Conservation (phyloP, 2,888 invertebrate genomes). For the Melanotus villosus region DNA sequence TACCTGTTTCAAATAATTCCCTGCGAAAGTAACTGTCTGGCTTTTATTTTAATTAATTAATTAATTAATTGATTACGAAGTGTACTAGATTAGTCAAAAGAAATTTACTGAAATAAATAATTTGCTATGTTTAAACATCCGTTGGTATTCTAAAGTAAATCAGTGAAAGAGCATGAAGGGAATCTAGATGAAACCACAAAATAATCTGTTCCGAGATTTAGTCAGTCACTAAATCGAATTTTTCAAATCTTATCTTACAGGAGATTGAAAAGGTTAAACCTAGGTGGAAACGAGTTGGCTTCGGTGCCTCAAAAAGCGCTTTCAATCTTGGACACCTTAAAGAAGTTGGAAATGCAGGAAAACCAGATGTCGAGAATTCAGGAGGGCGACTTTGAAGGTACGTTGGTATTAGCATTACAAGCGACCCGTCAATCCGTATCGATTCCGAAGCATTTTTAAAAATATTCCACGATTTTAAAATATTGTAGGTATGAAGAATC, state of each 20-base stretch:
- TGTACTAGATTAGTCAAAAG: too few species aligned
- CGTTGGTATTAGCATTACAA: conserved; percentile 42
- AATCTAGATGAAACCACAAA: too few species aligned
- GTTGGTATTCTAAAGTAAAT: too few species aligned
- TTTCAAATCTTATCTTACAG: conserved; percentile 64
- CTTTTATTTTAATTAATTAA: too few species aligned
- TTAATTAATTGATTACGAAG: too few species aligned
- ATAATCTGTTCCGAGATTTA: not conserved
- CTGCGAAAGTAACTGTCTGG: too few species aligned
- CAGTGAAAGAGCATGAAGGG: too few species aligned
- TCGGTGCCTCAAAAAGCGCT: conserved; percentile 86
- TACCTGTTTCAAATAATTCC: too few species aligned
- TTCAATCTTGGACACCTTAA: conserved; percentile 83
- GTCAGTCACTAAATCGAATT: not conserved
- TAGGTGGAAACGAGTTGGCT: conserved; percentile 87
- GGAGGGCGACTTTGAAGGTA: conserved; percentile 91
- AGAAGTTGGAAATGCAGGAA: conserved; percentile 91
- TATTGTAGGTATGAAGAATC: conserved; percentile 84
- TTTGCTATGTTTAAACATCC: too few species aligned
- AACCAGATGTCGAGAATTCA: conserved; percentile 83
- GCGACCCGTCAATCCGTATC: not conserved
- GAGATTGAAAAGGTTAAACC: conserved; percentile 86
- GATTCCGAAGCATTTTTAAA: not conserved
- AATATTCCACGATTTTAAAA: conserved; percentile 13
- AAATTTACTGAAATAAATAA: too few species aligned